Percentiles rank a stretch among this genome's conserved stretches.
These are phyloP conservation scores for Drosophila takahashii DNA, from an alignment of 1,140 invertebrate genomes.

Conservation along the genomic window DNA sequence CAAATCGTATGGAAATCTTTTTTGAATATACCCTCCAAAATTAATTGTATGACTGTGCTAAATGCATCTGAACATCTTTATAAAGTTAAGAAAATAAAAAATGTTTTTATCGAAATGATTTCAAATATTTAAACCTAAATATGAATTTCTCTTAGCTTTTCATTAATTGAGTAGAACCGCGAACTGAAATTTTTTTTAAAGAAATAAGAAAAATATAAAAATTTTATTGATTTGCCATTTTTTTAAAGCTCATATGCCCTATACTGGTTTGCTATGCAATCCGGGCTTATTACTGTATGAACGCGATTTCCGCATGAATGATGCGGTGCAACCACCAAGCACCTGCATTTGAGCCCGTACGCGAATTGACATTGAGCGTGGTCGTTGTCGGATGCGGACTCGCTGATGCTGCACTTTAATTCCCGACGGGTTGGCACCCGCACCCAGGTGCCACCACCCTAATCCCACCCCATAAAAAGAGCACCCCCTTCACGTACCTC, in stretches of 20 bases:
- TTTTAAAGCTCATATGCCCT: not conserved
- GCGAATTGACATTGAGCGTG: constrained; percentile 35
- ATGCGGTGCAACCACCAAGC: constrained; percentile 43
- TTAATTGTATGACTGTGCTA: too few species aligned
- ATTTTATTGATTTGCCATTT: not conserved
- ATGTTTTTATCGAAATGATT: too few species aligned
- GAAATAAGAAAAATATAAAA: not conserved
- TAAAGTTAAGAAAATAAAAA: too few species aligned
- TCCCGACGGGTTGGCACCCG: constrained; percentile 45
- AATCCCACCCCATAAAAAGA: not conserved
- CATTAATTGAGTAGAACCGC: too few species aligned
- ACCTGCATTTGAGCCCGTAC: constrained; percentile 29
- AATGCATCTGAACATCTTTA: too few species aligned
- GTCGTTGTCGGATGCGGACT: constrained; percentile 29
- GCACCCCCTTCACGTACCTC: constrained; percentile 70
- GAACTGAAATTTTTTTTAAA: not conserved
- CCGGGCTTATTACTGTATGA: constrained; percentile 71
- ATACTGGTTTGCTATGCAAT: constrained; percentile 48
- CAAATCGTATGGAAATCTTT: too few species aligned
- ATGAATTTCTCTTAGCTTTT: too few species aligned
- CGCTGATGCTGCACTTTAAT: constrained; percentile 57
- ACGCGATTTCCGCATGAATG: constrained; percentile 69
- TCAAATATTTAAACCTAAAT: too few species aligned
- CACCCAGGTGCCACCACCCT: constrained; percentile 19
- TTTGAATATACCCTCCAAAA: too few species aligned